Percentiles rank a stretch among this genome's conserved stretches.
Evolutionary conservation across 2,797 vertebrate species (phyloP).

Genomic region (Heliangelus exortis): DNA sequence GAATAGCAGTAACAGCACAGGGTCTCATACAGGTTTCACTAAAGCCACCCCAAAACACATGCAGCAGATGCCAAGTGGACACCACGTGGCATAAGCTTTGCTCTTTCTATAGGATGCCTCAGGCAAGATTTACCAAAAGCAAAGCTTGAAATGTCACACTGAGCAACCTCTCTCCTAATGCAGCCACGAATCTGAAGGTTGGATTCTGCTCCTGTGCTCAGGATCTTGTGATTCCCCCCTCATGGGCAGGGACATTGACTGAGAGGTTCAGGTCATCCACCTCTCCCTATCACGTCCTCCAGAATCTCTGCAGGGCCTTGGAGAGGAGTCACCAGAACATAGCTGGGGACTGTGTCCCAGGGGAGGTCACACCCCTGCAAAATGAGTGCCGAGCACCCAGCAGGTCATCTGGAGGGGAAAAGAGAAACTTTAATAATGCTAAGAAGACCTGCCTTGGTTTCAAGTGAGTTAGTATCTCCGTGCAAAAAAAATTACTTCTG

Average conservation of each 20-base stretch:
- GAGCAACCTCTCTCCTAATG: rapidly evolving
- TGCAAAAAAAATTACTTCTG: neutral
- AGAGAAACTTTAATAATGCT: neutral
- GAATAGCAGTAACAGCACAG: rapidly evolving
- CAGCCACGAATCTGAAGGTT: neutral
- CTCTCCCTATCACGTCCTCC: neutral
- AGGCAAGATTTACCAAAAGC: neutral
- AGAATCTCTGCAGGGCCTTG: rapidly evolving
- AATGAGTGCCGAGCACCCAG: rapidly evolving
- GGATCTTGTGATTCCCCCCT: neutral
- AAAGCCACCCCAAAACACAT: neutral
- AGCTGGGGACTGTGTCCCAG: rapidly evolving
- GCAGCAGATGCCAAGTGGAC: neutral
- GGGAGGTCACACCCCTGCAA: neutral
- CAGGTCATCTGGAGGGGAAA: neutral
- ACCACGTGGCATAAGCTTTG: neutral
- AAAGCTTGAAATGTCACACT: neutral
- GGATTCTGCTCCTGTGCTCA: neutral
- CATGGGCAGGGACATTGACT: neutral
- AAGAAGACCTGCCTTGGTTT: neutral
- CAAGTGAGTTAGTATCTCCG: neutral
- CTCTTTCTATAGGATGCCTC: neutral
- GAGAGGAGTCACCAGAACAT: rapidly evolving
- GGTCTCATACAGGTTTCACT: neutral
- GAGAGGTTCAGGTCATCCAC: neutral